Conservation (phyloP, 2,113 vertebrate species). For the Scomber japonicus region DNA sequence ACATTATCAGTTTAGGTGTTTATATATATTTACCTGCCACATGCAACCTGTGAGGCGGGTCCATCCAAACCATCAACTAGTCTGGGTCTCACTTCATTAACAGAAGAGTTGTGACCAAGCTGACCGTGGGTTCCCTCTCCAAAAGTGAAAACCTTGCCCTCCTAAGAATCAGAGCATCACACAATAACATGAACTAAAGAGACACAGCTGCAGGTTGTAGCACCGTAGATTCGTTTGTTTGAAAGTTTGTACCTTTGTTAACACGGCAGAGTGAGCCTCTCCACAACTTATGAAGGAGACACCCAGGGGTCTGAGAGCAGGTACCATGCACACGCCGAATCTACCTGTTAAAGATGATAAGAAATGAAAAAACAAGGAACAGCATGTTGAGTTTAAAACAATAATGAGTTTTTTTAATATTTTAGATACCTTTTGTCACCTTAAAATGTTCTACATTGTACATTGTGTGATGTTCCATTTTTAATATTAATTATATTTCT, state of each 20-base stretch:
- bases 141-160: slow-evolving; percentile 95
- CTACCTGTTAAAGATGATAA: slow-evolving; percentile 85
- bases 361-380: slow-evolving; percentile 1
- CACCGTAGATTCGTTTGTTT: no score
- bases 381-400: not conserved
- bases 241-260: slow-evolving; percentile 88
- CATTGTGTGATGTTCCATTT: no score
- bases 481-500: no score
- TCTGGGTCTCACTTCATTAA: slow-evolving; percentile 89
- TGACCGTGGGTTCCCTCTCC: slow-evolving; percentile 94
- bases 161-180: slow-evolving; percentile 74
- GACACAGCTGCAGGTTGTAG: not conserved
- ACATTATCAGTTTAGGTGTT: not conserved
- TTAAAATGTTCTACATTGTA: no score
- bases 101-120: slow-evolving; percentile 91
- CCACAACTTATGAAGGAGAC: slow-evolving; percentile 94
- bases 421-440: no score
- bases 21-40: slow-evolving; percentile 89
- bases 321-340: slow-evolving; percentile 90
- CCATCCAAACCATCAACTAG: slow-evolving; percentile 91
- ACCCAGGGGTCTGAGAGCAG: slow-evolving; percentile 91
- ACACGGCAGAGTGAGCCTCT: slow-evolving; percentile 91
- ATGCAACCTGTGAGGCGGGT: slow-evolving; percentile 89
- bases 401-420: no score
- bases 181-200: not conserved